A percentile compares a stretch with the other conserved stretches of the same genome.
These are phyloP conservation scores for Atherinomorus stipes DNA, from an alignment of 2,113 vertebrate species.

Conservation along the genomic window DNA sequence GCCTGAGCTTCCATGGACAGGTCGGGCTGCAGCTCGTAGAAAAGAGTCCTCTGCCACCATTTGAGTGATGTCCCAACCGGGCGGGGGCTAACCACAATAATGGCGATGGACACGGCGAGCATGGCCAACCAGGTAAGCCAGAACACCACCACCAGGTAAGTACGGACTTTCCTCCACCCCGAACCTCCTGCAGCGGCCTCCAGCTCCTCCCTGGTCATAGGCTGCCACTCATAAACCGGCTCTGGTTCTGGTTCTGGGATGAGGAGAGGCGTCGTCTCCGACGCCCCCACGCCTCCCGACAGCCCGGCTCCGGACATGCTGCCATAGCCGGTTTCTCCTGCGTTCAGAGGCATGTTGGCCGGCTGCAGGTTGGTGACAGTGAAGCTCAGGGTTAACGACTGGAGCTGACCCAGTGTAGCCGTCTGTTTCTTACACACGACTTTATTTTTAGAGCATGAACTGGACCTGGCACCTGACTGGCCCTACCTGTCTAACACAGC, in stretches of 20 bases:
- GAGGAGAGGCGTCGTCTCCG: conserved; percentile 74
- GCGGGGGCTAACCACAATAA: conserved; percentile 64
- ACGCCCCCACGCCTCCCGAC: conserved; percentile 5
- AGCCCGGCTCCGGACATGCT: conserved; percentile 34
- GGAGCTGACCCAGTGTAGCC: background rate
- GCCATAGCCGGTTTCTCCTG: conserved; percentile 62
- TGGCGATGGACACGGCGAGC: conserved; percentile 59
- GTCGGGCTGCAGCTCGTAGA: conserved; percentile 71
- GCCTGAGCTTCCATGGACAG: conserved; percentile 26
- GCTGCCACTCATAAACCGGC: conserved; percentile 41
- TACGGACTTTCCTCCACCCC: conserved; percentile 74
- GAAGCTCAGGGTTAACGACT: background rate
- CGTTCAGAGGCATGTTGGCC: conserved; percentile 73
- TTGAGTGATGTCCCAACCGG: conserved; percentile 40
- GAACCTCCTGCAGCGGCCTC: conserved; percentile 62
- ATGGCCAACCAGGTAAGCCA: conserved; percentile 79
- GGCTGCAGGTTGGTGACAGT: conserved; percentile 32
- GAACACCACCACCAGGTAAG: conserved; percentile 75
- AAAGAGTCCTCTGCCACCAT: conserved; percentile 82
- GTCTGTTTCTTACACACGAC: too few relatives aligned
- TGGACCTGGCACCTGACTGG: background rate
- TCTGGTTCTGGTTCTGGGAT: conserved; percentile 35
- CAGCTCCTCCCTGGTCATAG: conserved; percentile 74
- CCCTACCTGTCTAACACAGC: background rate
- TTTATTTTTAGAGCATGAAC: too few relatives aligned